Base-by-base conservation (phyloP, 2,797 vertebrate species). In the Spheniscus humboldti region DNA sequence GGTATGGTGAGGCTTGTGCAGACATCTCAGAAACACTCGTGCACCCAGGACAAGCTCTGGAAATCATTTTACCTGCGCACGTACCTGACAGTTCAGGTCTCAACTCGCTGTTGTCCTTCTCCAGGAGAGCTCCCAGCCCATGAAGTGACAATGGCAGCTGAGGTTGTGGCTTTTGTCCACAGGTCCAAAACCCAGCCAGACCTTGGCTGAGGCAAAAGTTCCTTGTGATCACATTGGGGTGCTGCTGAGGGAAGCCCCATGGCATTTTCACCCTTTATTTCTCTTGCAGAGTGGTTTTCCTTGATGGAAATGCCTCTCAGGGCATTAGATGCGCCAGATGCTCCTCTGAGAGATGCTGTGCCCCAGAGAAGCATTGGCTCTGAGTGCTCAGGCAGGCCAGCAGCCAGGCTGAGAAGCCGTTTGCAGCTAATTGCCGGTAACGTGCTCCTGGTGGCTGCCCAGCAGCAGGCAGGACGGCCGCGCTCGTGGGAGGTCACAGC, bases 361-460 rank as follows among this genome's bases (percentile, higher is more conserved):
- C 22, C 43, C 35, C 2, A 3, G n/a, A 43, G 37, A 85, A 47
- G 17, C 2, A 0, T 8, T 12, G 25, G 13, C 47, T 75, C 45
- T 2, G n/a, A 3, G 18, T 14, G 47, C 18, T n/a, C 25, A 8
- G 73, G 66, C 24, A 66, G 55, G 35, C 60, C 56, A 84, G 74
- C 75, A 71, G 52, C 41, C 22, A 18, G n/a, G 27, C 24, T 22
- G 45, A 30, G 75, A 48, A 71, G n/a, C 13, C 2, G 0, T 31
- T 60, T n/a, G 31, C 27, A 47, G 39, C 11, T 18, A 23, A 75
- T 45, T 84, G 55, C 59, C 3, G 3, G 20, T 3, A 31, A 22
- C 0, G 0, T 30, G 52, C 56, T 83, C 39, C 50, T 47, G 72
- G 59, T 67, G 62, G 15, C 52, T 73, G n/a, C 18, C 19, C 0